Conservation (phyloP, 2,797 vertebrate genomes). For the Gymnoscopelus braueri region DNA sequence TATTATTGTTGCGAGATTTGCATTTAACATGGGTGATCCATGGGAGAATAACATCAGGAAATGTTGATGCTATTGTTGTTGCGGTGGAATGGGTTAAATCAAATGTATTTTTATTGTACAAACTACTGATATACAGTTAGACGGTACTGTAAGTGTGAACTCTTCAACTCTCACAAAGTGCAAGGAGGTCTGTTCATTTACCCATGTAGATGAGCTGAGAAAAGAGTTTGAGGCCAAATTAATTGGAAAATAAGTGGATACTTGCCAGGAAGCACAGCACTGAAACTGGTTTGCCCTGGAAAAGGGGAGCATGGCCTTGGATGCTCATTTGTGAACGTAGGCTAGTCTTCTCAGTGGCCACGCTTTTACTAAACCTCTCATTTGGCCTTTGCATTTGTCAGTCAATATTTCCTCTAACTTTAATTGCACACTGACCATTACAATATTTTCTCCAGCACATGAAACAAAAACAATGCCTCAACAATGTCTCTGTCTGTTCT, state of each 20-base stretch:
- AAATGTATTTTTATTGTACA: slow-evolving; percentile 24
- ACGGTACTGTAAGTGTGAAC: slow-evolving; percentile 43
- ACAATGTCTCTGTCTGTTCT: slow-evolving; percentile 23
- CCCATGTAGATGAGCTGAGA: slow-evolving; percentile 68
- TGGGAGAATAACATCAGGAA: slow-evolving; percentile 11
- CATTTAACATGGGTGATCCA: slow-evolving; percentile 14
- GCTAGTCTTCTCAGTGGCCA: slow-evolving; percentile 47
- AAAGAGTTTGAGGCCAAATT: slow-evolving; percentile 77
- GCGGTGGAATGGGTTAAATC: slow-evolving; percentile 24
- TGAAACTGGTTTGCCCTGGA: slow-evolving; percentile 68
- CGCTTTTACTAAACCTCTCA: slow-evolving; percentile 53
- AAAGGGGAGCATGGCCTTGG: slow-evolving; percentile 58
- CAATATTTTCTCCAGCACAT: slow-evolving; percentile 15
- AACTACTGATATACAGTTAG: slow-evolving; percentile 49
- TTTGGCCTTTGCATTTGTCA: slow-evolving; percentile 57
- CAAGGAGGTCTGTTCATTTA: slow-evolving; percentile 68
- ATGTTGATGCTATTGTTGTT: slow-evolving; percentile 7
- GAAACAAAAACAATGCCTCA: slow-evolving; percentile 27
- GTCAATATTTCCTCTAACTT: slow-evolving; percentile 51
- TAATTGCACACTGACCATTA: slow-evolving; percentile 36
- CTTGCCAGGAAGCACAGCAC: slow-evolving; percentile 74
- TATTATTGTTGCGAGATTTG: not conserved
- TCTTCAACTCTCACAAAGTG: slow-evolving; percentile 62
- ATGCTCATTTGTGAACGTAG: slow-evolving; percentile 58
- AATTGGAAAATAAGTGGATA: slow-evolving; percentile 79